Evolutionary conservation across 1,140 invertebrate genomes (phyloP).

Genomic region (Drosophila trapezifrons): DNA sequence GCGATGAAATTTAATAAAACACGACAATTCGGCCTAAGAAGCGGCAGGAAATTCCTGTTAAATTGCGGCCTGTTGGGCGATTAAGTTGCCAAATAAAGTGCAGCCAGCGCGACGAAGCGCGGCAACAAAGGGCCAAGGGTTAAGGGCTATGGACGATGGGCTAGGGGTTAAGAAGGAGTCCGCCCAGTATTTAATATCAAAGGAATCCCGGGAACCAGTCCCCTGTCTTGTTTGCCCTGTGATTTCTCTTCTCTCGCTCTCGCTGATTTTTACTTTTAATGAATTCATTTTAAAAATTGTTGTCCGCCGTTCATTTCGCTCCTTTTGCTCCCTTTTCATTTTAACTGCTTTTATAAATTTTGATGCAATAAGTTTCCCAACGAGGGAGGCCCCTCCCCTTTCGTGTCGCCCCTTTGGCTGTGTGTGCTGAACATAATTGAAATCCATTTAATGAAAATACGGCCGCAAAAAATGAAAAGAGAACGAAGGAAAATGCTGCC

Average conservation of each 20-base stretch:
- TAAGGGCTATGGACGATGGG: not conserved
- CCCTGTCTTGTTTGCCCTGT: constrained; percentile 65
- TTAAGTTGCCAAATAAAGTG: constrained; percentile 83
- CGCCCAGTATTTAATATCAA: constrained; percentile 77
- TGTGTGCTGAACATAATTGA: constrained; percentile 72
- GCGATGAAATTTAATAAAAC: constrained; percentile 77
- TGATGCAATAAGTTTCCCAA: constrained; percentile 63
- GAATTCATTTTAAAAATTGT: constrained; percentile 74
- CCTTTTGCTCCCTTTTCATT: constrained; percentile 27
- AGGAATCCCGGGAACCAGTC: constrained; percentile 46
- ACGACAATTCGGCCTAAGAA: constrained; percentile 31
- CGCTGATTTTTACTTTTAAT: constrained; percentile 81
- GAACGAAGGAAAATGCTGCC: constrained; percentile 21
- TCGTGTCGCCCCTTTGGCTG: constrained; percentile 6
- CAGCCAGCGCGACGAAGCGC: constrained; percentile 50
- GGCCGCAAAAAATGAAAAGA: constrained; percentile 60
- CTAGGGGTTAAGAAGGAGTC: constrained; percentile 18
- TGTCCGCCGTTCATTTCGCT: constrained; percentile 36
- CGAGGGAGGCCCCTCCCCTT: constrained; percentile 10
- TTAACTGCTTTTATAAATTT: constrained; percentile 73
- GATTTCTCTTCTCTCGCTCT: constrained; percentile 65
- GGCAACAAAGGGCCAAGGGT: constrained; percentile 62
- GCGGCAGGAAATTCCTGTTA: constrained; percentile 64
- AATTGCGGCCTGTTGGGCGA: constrained; percentile 72
- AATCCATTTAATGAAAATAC: constrained; percentile 81